A percentile compares a stretch with the other conserved stretches of the same genome.
phyloP scores from a whole-genome alignment of 2,888 invertebrate species.

The Agriopis marginaria region DNA sequence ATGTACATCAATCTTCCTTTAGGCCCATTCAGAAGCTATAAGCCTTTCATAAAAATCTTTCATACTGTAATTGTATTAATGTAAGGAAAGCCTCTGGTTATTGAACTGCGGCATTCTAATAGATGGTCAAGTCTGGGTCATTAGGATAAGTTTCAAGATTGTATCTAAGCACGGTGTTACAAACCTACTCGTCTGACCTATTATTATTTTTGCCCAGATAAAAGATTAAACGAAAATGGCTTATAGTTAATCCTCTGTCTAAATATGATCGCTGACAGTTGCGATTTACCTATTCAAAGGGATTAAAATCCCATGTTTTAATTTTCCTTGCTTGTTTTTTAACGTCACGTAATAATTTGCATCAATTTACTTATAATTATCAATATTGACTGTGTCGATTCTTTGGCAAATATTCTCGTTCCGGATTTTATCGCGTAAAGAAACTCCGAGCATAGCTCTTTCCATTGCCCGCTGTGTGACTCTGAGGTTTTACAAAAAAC shows the following conservation, averaged over 20 bases:
- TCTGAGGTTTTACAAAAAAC: too few relatives aligned
- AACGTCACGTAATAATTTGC: too few relatives aligned
- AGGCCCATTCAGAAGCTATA: conserved; percentile 5
- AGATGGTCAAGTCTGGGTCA: conserved; percentile 26
- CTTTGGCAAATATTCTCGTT: too few relatives aligned
- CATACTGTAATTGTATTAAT: conserved; percentile 13
- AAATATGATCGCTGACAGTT: too few relatives aligned
- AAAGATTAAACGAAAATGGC: neutral
- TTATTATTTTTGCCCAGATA: neutral
- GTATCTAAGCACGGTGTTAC: conserved; percentile 1
- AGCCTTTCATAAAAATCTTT: conserved; percentile 21
- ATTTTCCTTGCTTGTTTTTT: too few relatives aligned
- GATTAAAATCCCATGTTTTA: too few relatives aligned
- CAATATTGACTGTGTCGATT: too few relatives aligned
- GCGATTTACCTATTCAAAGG: too few relatives aligned
- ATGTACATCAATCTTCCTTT: conserved; percentile 26
- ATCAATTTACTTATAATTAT: too few relatives aligned
- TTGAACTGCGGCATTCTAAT: conserved; percentile 22
- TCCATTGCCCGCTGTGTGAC: too few relatives aligned
- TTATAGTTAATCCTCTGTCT: neutral
- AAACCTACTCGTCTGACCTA: neutral
- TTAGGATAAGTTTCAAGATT: conserved; percentile 19
- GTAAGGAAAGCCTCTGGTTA: conserved; percentile 24
- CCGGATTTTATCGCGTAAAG: too few relatives aligned
- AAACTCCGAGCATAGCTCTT: too few relatives aligned